Percentiles rank a stretch among this genome's conserved stretches.
These are phyloP conservation scores for Zaprionus lineosus DNA, from an alignment of 2,888 invertebrate genomes.

Conservation along the genomic window DNA sequence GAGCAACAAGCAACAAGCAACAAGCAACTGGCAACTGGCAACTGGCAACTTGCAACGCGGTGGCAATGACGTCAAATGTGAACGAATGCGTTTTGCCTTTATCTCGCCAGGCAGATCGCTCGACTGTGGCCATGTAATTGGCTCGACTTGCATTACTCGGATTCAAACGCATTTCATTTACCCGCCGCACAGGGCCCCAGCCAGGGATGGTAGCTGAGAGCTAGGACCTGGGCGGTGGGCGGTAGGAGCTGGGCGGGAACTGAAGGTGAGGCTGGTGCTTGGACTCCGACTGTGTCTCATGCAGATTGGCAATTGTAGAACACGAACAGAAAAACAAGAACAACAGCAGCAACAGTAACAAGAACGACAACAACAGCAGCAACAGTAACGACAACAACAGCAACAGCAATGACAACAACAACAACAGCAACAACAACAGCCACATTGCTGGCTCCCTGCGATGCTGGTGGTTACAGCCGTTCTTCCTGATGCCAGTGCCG, in stretches of 20 bases:
- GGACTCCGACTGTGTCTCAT: conserved; percentile 32
- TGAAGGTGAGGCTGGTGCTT: not conserved
- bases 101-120: conserved; percentile 45
- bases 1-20: conserved; percentile 8
- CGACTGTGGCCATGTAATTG: conserved; percentile 57
- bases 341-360: conserved; percentile 4
- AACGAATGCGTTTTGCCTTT: conserved; percentile 51
- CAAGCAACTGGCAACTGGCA: conserved; percentile 13
- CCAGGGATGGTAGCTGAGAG: too few species aligned
- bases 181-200: too few species aligned
- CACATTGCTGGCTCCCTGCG: conserved; percentile 36
- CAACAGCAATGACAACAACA: not conserved
- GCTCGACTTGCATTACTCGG: conserved; percentile 26
- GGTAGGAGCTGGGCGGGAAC: not conserved
- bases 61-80: conserved; percentile 62
- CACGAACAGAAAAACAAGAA: conserved; percentile 38
- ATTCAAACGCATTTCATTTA: conserved; percentile 49
- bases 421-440: conserved; percentile 10
- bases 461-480: conserved; percentile 36
- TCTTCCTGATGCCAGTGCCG: too few species aligned
- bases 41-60: conserved; percentile 37
- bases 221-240: conserved; percentile 5
- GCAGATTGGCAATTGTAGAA: conserved; percentile 63
- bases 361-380: not conserved
- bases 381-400: not conserved